phyloP scores from a whole-genome alignment of 2,888 invertebrate species.

The Allacma fusca region DNA sequence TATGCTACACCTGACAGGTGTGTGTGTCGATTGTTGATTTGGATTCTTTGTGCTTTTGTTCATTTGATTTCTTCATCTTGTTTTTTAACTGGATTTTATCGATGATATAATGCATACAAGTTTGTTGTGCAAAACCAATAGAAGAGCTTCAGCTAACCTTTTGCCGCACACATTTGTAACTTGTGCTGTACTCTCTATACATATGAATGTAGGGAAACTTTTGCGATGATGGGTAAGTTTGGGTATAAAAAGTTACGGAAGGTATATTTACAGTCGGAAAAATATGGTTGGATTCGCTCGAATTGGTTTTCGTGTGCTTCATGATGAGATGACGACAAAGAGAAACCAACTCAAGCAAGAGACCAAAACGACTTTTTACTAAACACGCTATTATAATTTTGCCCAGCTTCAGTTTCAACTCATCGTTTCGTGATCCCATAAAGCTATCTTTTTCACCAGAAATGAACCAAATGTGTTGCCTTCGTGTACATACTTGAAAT shows the following conservation, averaged over 20 bases:
- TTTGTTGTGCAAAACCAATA: too few relatives aligned
- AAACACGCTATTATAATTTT: neutral
- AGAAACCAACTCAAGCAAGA: conserved; percentile 16
- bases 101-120: too few relatives aligned
- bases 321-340: conserved; percentile 11
- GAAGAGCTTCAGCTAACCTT: too few relatives aligned
- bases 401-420: neutral
- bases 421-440: neutral
- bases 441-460: neutral
- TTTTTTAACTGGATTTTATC: too few relatives aligned
- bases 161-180: too few relatives aligned
- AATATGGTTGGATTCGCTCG: conserved; percentile 16
- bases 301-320: neutral
- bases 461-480: neutral
- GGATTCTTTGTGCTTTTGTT: too few relatives aligned
- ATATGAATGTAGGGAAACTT: neutral
- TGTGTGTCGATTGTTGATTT: too few relatives aligned
- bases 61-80: too few relatives aligned
- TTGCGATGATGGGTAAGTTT: neutral
- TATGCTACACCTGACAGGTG: too few relatives aligned
- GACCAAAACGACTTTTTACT: conserved; percentile 7
- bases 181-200: too few relatives aligned
- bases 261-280: conserved; percentile 12
- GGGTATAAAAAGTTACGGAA: conserved; percentile 1
- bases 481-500: neutral